Evolutionary conservation across 2,888 invertebrate species (phyloP), one percentile per base, ranked within the genome.

Genomic region (Acleris holmiana): DNA sequence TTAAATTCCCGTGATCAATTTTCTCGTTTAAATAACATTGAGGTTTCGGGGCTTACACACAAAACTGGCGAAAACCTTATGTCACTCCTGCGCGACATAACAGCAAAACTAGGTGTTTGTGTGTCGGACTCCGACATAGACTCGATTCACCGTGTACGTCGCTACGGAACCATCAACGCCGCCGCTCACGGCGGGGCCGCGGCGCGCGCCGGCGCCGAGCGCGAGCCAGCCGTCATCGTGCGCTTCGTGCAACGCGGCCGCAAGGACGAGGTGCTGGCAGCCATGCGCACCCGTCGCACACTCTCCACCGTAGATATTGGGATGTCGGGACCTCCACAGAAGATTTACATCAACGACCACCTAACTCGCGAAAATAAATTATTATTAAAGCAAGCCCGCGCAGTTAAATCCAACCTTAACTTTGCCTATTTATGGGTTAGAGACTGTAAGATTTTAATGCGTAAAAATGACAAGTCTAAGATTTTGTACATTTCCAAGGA

Each of bases 161-260:
- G 47, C 17, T 95, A 95, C 55, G 93, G 94, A 55, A 93, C 4
- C 4, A 13, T 13, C 41, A n/a, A n/a, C 13, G 29, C 57, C 54
- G 93, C 91, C 87, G 98, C 5, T 23, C 3, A 5, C 23, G 23
- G 23, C 23, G 23, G 23, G 23, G 23, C 23, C 23, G 23, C 5
- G 23, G 23, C 23, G 4, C 98, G 88, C 95, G 96, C 75, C 23
- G 23, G n/a, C n/a, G n/a, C n/a, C n/a, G n/a, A n/a, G n/a, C n/a
- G n/a, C n/a, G n/a, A n/a, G n/a, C n/a, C n/a, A n/a, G n/a, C n/a
- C n/a, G n/a, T n/a, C n/a, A n/a, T n/a, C n/a, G 23, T 4, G 4
- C 23, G 23, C 4, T 23, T 23, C 5, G 23, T 23, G 23, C 23
- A 23, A 5, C 23, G 23, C 5, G 4, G 23, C 5, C 23, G 23